Evolutionary conservation across 2,113 vertebrate genomes (phyloP).

Genomic region (Megaleporinus macrocephalus): DNA sequence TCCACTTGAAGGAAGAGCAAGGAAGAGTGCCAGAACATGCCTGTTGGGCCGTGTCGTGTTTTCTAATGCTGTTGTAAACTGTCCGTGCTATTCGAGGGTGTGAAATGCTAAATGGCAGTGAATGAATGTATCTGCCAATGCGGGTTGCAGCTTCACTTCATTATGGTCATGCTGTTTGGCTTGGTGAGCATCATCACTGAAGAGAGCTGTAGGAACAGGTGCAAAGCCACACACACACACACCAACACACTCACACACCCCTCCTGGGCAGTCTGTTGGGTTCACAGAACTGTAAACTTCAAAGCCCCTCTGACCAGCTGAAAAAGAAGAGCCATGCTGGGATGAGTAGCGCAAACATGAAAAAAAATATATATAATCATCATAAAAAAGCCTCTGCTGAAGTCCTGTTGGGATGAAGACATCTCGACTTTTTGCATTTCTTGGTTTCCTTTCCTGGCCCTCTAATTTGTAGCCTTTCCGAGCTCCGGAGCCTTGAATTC

Average conservation of each 20-base stretch:
- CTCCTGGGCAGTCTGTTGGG: not conserved
- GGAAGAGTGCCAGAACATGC: not conserved
- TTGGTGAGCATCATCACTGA: not conserved
- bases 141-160: not conserved
- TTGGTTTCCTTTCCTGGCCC: not conserved
- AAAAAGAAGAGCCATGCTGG: constrained; percentile 14
- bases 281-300: constrained; percentile 13
- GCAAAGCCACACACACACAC: not conserved
- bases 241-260: constrained; percentile 16
- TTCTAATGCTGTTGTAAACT: not conserved
- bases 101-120: constrained; percentile 15
- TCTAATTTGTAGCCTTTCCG: constrained; percentile 17
- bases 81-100: not conserved
- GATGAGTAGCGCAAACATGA: constrained; percentile 6
- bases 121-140: constrained; percentile 25
- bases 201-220: constrained; percentile 10
- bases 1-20: not conserved
- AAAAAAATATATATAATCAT: not conserved
- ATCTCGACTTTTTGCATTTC: constrained; percentile 27
- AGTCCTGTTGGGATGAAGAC: constrained; percentile 27
- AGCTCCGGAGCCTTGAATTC: not conserved
- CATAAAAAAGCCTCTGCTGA: not conserved
- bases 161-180: constrained; percentile 9
- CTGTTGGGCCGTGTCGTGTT: not conserved
- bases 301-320: constrained; percentile 12